Evolutionary conservation across 2,797 vertebrate species (phyloP).

Genomic region (Pangasius djambal): DNA sequence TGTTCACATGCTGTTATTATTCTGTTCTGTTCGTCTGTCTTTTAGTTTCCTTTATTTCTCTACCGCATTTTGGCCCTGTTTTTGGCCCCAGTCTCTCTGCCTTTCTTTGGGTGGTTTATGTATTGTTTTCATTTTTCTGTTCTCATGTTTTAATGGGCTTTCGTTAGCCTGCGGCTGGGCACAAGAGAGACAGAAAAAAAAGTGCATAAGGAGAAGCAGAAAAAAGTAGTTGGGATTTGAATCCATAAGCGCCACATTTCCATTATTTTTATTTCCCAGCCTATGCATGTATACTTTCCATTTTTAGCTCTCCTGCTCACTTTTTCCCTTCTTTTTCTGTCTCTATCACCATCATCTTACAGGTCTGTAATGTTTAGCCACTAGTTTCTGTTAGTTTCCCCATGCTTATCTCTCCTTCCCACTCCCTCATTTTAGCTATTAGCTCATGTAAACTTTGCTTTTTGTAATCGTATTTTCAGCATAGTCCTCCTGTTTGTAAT

Average conservation of each 20-base stretch:
- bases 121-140: constrained; percentile 62
- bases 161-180: constrained; percentile 71
- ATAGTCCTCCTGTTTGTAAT: constrained; percentile 74
- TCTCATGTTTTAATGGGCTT: constrained; percentile 71
- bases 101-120: constrained; percentile 62
- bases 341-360: constrained; percentile 42
- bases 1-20: constrained; percentile 46
- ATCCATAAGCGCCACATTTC: constrained; percentile 77
- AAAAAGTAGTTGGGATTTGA: constrained; percentile 68
- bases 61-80: constrained; percentile 21
- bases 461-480: constrained; percentile 72
- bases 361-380: constrained; percentile 63
- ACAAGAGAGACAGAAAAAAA: constrained; percentile 44
- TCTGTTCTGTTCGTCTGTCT: constrained; percentile 37
- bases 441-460: constrained; percentile 74
- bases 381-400: constrained; percentile 50
- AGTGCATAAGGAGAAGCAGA: constrained; percentile 27
- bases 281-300: constrained; percentile 47
- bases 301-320: constrained; percentile 59
- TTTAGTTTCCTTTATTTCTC: constrained; percentile 17
- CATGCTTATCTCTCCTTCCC: constrained; percentile 65
- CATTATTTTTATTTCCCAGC: not conserved
- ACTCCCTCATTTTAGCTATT: constrained; percentile 58
- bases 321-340: constrained; percentile 26
- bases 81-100: constrained; percentile 44